phyloP scores from a whole-genome alignment of 2,888 invertebrate genomes.

The Leucophora obtusa region DNA sequence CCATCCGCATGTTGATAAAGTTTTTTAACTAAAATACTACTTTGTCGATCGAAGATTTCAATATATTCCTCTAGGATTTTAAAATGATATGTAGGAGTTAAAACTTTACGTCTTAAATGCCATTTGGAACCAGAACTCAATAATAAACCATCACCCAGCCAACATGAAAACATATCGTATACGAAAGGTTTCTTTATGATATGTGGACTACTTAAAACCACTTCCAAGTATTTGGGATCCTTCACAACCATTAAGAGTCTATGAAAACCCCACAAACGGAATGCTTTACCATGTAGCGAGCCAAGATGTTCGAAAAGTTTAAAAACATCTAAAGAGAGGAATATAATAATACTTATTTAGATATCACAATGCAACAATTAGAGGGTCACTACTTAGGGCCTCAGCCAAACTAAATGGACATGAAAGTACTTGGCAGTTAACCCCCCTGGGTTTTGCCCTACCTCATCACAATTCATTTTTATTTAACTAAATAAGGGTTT shows the following conservation, averaged over 20 bases:
- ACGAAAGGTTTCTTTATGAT: slow-evolving; percentile 46
- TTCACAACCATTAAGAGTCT: slow-evolving; percentile 28
- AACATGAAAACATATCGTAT: slow-evolving; percentile 46
- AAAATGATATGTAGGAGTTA: slow-evolving; percentile 61
- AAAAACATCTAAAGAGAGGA: slow-evolving; percentile 46
- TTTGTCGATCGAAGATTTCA: slow-evolving; percentile 84
- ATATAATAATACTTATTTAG: neutral
- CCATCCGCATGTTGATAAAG: slow-evolving; percentile 76
- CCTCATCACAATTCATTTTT: too few relatives aligned
- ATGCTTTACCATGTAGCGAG: slow-evolving; percentile 50
- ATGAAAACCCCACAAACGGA: slow-evolving; percentile 53
- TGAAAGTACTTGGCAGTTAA: too few relatives aligned
- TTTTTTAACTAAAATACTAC: slow-evolving; percentile 80
- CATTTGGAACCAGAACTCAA: slow-evolving; percentile 57
- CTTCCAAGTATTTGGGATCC: slow-evolving; percentile 61
- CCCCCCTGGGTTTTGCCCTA: too few relatives aligned
- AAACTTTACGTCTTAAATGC: slow-evolving; percentile 55
- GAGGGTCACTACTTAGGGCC: too few relatives aligned
- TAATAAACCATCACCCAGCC: slow-evolving; percentile 59
- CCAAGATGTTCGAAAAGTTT: slow-evolving; percentile 25
- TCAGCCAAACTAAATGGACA: too few relatives aligned
- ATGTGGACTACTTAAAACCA: slow-evolving; percentile 48
- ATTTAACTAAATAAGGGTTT: too few relatives aligned
- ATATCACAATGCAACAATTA: too few relatives aligned
- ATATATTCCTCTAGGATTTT: slow-evolving; percentile 82